These are phyloP conservation scores for Colistium nudipinnis DNA, from an alignment of 2,113 vertebrate genomes.

Conservation along the genomic window DNA sequence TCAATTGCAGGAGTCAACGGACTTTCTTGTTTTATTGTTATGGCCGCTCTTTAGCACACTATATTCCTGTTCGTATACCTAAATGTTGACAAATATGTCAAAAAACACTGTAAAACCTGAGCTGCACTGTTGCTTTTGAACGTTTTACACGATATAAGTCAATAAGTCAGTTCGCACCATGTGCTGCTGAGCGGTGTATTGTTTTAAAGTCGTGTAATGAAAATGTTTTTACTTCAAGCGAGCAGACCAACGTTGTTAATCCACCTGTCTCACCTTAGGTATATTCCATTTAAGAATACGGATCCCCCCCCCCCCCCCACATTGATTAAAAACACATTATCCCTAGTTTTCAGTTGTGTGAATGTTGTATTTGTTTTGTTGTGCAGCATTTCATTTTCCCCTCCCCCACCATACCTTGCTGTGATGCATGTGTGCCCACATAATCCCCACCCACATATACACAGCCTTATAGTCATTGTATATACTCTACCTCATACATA, in stretches of 20 bases:
- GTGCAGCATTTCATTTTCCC: not conserved
- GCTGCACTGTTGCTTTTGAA: not conserved
- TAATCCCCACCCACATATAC: not conserved
- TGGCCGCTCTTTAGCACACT: slow-evolving; percentile 1
- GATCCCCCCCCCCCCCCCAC: too few relatives aligned
- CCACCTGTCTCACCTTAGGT: too few relatives aligned
- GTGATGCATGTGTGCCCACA: not conserved
- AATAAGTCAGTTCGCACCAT: not conserved
- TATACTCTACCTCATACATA: not conserved
- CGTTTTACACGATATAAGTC: not conserved
- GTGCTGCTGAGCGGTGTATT: not conserved
- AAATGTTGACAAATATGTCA: not conserved
- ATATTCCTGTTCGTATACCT: not conserved
- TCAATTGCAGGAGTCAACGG: not conserved
- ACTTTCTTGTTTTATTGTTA: slow-evolving; percentile 12
- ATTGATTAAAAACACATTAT: too few relatives aligned
- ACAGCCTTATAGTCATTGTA: not conserved
- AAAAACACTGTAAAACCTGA: not conserved
- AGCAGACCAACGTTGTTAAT: too few relatives aligned
- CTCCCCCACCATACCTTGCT: slow-evolving; percentile 16
- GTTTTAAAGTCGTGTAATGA: not conserved
- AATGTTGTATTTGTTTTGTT: not conserved
- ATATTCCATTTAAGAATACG: too few relatives aligned
- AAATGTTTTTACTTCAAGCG: too few relatives aligned
- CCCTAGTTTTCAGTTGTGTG: not conserved